A percentile compares a stretch with the other conserved stretches of the same genome.
phyloP scores from a whole-genome alignment of 1,140 invertebrate species.

The Drosophila willistoni region DNA sequence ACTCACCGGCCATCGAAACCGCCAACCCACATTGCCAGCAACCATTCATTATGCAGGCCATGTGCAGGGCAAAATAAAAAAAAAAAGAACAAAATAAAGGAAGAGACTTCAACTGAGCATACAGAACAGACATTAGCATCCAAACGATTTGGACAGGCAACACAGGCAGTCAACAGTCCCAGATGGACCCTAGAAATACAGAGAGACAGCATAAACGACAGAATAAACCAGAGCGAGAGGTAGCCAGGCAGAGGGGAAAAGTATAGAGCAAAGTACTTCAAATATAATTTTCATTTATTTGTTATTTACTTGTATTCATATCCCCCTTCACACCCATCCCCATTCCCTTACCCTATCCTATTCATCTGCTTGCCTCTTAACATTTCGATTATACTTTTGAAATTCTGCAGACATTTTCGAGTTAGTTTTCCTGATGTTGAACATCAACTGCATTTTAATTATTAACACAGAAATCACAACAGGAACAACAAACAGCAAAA shows the following conservation, averaged over 20 bases:
- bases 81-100: constrained; percentile 44
- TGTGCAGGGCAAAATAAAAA: constrained; percentile 63
- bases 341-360: not conserved
- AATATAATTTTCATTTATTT: constrained; percentile 55
- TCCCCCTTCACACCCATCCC: not conserved
- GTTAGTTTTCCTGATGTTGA: constrained; percentile 46
- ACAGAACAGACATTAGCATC: constrained; percentile 64
- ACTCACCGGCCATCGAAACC: constrained; percentile 24
- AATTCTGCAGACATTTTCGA: constrained; percentile 57
- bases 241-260: not conserved
- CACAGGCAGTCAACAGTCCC: constrained; percentile 15
- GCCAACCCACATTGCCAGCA: constrained; percentile 40
- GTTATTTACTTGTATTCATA: constrained; percentile 17
- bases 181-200: constrained; percentile 2
- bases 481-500: constrained; percentile 36
- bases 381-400: constrained; percentile 78
- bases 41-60: constrained; percentile 76
- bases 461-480: constrained; percentile 58
- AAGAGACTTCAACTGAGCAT: constrained; percentile 57
- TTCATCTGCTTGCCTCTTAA: constrained; percentile 38
- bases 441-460: constrained; percentile 75
- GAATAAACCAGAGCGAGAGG: not conserved
- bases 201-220: not conserved
- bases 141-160: constrained; percentile 51
- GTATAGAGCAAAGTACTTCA: constrained; percentile 34